Conservation (phyloP, 1,140 invertebrate genomes). For the Piezodorus guildinii region DNA sequence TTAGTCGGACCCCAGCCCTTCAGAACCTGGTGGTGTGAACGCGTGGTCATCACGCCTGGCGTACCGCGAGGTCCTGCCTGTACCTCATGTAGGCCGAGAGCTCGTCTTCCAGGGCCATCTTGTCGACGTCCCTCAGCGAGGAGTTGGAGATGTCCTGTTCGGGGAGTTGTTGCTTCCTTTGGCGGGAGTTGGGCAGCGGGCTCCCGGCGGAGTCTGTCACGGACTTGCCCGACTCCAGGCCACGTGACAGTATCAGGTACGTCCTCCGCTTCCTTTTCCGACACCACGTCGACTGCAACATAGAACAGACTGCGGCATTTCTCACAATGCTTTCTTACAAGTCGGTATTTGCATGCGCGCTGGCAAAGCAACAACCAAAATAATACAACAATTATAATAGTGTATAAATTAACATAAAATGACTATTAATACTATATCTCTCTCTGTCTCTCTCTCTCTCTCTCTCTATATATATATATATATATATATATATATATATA, state of each 20-base stretch:
- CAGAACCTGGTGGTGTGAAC: too few species aligned
- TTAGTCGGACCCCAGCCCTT: too few species aligned
- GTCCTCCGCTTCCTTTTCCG: constrained; percentile 16
- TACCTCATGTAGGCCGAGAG: constrained; percentile 33
- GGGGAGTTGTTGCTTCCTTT: not conserved
- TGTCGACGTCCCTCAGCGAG: constrained; percentile 35
- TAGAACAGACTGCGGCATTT: constrained; percentile 22
- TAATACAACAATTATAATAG: too few species aligned
- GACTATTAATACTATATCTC: too few species aligned
- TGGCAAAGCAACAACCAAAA: too few species aligned
- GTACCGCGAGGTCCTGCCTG: too few species aligned
- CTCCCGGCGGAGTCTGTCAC: constrained; percentile 14
- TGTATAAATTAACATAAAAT: too few species aligned
- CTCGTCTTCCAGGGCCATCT: constrained; percentile 34
- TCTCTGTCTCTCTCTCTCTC: too few species aligned
- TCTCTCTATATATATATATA: too few species aligned
- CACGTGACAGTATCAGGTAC: constrained; percentile 25
- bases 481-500: too few species aligned
- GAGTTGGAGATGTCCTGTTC: constrained; percentile 34
- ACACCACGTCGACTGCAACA: constrained; percentile 28
- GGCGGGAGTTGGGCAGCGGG: not conserved
- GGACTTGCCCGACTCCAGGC: constrained; percentile 12
- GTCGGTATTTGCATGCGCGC: too few species aligned
- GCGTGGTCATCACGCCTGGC: too few species aligned
- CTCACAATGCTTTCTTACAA: not conserved